A percentile compares a stretch with the other conserved stretches of the same genome.
Evolutionary conservation across 30 jellyfish, hydroid and myxozoan species (phyloP).

Genomic region (Chironex yamaguchii): DNA sequence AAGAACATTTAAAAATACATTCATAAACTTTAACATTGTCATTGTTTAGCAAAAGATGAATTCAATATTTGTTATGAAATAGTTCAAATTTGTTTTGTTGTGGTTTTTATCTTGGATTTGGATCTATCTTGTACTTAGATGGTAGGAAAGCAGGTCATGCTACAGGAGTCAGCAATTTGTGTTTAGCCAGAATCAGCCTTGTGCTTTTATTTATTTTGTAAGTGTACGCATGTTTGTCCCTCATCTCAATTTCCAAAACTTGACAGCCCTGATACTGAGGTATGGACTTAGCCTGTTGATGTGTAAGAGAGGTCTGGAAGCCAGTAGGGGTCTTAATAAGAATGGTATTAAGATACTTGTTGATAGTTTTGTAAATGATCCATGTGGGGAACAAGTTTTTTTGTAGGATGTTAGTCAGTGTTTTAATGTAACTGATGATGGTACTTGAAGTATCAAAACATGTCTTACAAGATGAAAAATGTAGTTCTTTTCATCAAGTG

Average conservation of each 20-base stretch:
- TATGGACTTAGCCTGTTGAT: too few relatives aligned
- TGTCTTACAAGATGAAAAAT: too few relatives aligned
- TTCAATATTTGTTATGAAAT: background rate
- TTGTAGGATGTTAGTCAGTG: too few relatives aligned
- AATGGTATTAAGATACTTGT: too few relatives aligned
- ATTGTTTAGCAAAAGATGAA: conserved; percentile 11
- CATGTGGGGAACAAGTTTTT: too few relatives aligned
- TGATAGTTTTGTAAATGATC: too few relatives aligned
- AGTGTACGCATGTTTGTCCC: conserved; percentile 68
- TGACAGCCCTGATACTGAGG: too few relatives aligned
- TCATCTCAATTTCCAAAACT: conserved; percentile 56
- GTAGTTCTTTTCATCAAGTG: too few relatives aligned
- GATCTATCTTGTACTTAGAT: conserved; percentile 48
- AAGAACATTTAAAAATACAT: conserved; percentile 47
- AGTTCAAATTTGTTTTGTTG: conserved; percentile 43
- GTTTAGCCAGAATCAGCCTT: conserved; percentile 56
- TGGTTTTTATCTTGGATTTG: conserved; percentile 22
- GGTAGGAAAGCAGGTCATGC: conserved; percentile 52
- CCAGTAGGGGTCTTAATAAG: too few relatives aligned
- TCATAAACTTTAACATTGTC: conserved; percentile 19
- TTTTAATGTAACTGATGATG: too few relatives aligned
- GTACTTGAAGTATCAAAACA: too few relatives aligned
- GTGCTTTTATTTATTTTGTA: conserved; percentile 29
- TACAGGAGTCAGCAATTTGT: conserved; percentile 49
- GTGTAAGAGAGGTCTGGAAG: too few relatives aligned